Conservation (phyloP, 2,888 invertebrate species). For the Boloria euphrosyne region DNA sequence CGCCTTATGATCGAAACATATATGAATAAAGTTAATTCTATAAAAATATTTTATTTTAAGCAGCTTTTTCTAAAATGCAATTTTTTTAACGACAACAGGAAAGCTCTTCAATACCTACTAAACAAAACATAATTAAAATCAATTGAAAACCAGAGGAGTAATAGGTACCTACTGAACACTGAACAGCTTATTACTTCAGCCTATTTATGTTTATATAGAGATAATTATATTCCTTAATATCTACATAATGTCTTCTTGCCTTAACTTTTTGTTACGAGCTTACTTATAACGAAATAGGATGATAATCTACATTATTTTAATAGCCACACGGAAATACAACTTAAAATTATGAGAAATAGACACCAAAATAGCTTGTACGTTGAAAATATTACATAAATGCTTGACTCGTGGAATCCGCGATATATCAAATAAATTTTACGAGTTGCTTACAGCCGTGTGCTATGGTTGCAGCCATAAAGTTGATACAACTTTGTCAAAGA, state of each 20-base stretch:
- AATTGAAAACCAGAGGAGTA: no score
- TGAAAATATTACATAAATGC: conserved; percentile 26
- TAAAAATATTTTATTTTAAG: no score
- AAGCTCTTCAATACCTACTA: no score
- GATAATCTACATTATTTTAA: neutral
- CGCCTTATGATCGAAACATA: no score
- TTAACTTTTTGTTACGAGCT: conserved; percentile 2
- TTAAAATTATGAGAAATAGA: conserved; percentile 1
- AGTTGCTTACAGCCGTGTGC: conserved; percentile 26
- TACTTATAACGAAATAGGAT: conserved; percentile 16
- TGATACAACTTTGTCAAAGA: conserved; percentile 27
- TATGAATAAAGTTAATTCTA: no score
- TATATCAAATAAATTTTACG: conserved; percentile 37
- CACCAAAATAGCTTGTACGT: conserved; percentile 17
- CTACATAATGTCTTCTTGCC: neutral
- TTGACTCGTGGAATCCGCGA: conserved; percentile 29
- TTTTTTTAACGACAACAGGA: no score
- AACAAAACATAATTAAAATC: no score
- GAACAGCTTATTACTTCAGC: no score
- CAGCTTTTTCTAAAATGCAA: no score
- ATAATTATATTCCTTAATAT: no score
- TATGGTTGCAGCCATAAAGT: conserved; percentile 28
- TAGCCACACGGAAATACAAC: conserved; percentile 10
- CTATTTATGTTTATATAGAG: no score
- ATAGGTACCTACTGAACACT: no score